Evolutionary conservation across 2,113 vertebrate species (phyloP), one percentile per base, ranked within the genome.

Genomic region (Tragelaphus strepsiceros): DNA sequence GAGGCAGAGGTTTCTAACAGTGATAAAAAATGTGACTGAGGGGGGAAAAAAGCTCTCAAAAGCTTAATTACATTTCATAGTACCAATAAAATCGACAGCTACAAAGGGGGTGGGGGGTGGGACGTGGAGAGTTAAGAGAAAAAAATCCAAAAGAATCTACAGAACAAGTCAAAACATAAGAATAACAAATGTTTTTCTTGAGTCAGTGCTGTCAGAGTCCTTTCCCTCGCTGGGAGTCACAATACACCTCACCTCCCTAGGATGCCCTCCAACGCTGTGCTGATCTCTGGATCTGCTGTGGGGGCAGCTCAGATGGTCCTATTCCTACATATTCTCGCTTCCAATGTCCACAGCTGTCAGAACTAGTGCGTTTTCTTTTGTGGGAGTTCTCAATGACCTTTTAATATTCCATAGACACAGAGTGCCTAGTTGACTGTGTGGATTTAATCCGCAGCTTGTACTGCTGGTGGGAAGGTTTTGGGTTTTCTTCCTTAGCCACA

Each of bases 291-390:
- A 35, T 17, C 64, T 71, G 17, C 64, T 67, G 64, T 35, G 32
- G 32, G 32, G 16, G 64, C 16, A 67, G 64, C 32, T 71, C 64
- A 71, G 64, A 11, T 71, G 64, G 17, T 21, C 5, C 64, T 71
- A 0, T 2, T 21, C n/a, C n/a, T 35, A 6, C 4, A 0, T 71
- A 4, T 35, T 71, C 64, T 71, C 0, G 0, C 64, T 71, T 71
- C n/a, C 64, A 71, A 1, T 12, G 64, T 71, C 64, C 4, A 35
- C 64, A 71, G 64, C 64, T 35, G n/a, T 71, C 64, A 35, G 64
- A 71, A 71, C 64, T 21, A 35, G n/a, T 35, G 9, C 0, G 1
- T 35, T 71, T 71, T 35, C 64, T 71, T 71, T 71, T 11, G n/a
- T 35, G 17, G 64, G 64, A 35, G n/a, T 19, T 35, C 9, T 21